phyloP scores from a whole-genome alignment of 2,888 invertebrate genomes.

The Plagiodera versicolora region DNA sequence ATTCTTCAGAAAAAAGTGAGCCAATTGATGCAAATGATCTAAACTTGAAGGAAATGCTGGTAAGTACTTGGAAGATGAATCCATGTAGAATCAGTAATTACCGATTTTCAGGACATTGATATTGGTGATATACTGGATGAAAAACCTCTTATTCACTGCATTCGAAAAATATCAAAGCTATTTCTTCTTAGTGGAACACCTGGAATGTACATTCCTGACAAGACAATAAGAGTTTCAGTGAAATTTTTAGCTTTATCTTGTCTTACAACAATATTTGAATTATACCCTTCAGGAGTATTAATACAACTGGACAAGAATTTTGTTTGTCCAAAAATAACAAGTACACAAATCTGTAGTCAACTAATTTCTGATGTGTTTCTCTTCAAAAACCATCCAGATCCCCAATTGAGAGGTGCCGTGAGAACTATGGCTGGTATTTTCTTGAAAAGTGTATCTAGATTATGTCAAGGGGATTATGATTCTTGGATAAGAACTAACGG shows the following conservation, averaged over 20 bases:
- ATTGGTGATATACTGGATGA: slow-evolving; percentile 69
- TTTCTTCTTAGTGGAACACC: slow-evolving; percentile 72
- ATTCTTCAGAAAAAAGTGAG: slow-evolving; percentile 50
- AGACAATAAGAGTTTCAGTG: slow-evolving; percentile 81
- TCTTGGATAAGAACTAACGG: slow-evolving; percentile 56
- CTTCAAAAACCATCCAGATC: slow-evolving; percentile 74
- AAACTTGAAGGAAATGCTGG: slow-evolving; percentile 26
- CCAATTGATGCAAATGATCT: slow-evolving; percentile 30
- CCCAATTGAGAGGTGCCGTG: slow-evolving; percentile 76
- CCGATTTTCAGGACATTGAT: slow-evolving; percentile 59
- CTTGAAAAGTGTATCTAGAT: slow-evolving; percentile 62
- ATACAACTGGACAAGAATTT: slow-evolving; percentile 65
- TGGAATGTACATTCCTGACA: slow-evolving; percentile 66
- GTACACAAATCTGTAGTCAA: slow-evolving; percentile 54
- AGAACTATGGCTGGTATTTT: slow-evolving; percentile 70
- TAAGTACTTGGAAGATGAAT: slow-evolving; percentile 1
- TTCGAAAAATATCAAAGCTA: slow-evolving; percentile 69
- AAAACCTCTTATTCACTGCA: slow-evolving; percentile 71
- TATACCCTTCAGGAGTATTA: slow-evolving; percentile 75
- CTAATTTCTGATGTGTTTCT: slow-evolving; percentile 71
- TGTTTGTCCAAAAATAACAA: slow-evolving; percentile 25
- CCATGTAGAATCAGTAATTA: neutral
- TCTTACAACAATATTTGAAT: slow-evolving; percentile 70
- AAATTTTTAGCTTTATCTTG: slow-evolving; percentile 86
- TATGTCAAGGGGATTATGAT: slow-evolving; percentile 61